Conservation (phyloP, 2,888 invertebrate species). For the Dryobotodes eremita region DNA sequence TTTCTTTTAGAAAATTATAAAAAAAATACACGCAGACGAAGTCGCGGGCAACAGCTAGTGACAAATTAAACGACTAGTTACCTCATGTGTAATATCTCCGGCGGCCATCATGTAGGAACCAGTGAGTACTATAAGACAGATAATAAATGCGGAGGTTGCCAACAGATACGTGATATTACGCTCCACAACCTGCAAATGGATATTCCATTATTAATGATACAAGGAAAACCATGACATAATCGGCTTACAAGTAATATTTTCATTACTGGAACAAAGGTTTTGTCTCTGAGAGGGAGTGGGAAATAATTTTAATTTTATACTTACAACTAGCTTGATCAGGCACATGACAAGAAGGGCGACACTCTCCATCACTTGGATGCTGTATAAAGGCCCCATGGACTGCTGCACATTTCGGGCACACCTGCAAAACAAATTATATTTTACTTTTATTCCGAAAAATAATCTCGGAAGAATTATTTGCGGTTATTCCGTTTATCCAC, state of each 20-base stretch:
- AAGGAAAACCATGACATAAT: neutral
- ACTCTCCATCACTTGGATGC: conserved; percentile 77
- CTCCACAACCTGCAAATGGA: conserved; percentile 71
- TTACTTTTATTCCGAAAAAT: neutral
- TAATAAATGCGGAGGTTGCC: conserved; percentile 71
- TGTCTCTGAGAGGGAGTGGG: no score
- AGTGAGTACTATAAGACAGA: conserved; percentile 73
- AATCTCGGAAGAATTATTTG: neutral
- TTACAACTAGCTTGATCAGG: conserved; percentile 78
- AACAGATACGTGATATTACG: conserved; percentile 72
- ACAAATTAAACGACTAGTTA: conserved; percentile 42
- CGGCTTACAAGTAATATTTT: neutral
- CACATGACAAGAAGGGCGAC: conserved; percentile 75
- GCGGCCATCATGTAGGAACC: conserved; percentile 80
- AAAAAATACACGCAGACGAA: no score
- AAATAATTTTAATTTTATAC: conserved; percentile 46
- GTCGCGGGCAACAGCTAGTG: neutral
- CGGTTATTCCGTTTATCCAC: no score
- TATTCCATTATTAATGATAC: no score
- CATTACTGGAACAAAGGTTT: neutral
- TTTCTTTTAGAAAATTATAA: no score
- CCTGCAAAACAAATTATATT: conserved; percentile 66
- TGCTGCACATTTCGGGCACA: conserved; percentile 77
- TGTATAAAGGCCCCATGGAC: conserved; percentile 78
- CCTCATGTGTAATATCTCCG: conserved; percentile 80